Evolutionary conservation across 2,797 vertebrate genomes (phyloP), one percentile per base, ranked within the genome.

Genomic region (Poeciliopsis turneri): DNA sequence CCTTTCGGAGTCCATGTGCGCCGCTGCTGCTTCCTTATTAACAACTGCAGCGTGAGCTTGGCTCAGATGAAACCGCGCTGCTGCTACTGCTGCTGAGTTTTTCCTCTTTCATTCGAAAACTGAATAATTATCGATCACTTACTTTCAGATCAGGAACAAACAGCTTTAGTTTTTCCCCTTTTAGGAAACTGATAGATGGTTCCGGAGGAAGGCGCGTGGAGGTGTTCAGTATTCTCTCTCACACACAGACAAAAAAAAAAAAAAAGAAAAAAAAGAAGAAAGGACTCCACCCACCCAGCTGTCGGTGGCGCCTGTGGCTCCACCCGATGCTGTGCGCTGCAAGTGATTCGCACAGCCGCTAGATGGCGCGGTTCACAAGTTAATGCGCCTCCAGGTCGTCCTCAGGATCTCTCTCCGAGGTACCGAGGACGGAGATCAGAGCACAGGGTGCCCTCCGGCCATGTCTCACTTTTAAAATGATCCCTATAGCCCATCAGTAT

Each of bases 281-380:
- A 66, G 39, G 68, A 71, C 43, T 45, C 53, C 11, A 13, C 53
- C 72, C 75, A 0, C 43, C 55, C 45, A 51, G 33, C 72, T 51
- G 39, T 47, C 25, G 25, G 10, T 13, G 70, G 69, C 84, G 39
- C 46, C 28, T 28, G 20, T 11, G 59, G 69, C 85, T 81, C 85
- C 85, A 80, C 81, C 84, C 85, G 28, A 25, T 1, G 3, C 13
- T 0, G 13, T 33, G 28, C 25, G 11, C 25, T 82, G 76, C 72
- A 73, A 1, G 0, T 20, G 10, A 1, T 3, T 1, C 0, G 0
- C 5, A 1, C 0, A 0, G 1, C 76, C 91, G 72, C 51, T 2
- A 74, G 90, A 70, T 76, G 86, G 46, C 79, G 79, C 73, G 90
- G 43, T 84, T 72, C 66, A 75, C 90, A 79, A 82, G 74, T 78